Percentiles rank a stretch among this genome's conserved stretches.
phyloP scores from a whole-genome alignment of 2,797 vertebrate species.

The Emydoidea blandingii region DNA sequence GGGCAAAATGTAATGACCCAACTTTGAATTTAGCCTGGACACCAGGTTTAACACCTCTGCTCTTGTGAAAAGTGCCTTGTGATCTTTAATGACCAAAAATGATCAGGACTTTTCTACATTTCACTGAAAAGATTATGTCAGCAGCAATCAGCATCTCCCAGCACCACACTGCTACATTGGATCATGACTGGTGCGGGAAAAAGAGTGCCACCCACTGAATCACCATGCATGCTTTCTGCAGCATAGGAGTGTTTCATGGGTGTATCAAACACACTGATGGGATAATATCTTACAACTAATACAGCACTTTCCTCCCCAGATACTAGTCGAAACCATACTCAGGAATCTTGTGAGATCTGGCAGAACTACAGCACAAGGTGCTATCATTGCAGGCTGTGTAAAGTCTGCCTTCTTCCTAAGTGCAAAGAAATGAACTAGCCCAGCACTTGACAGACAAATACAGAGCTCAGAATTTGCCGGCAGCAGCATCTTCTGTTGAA shows the following conservation, averaged over 20 bases:
- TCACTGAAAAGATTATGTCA: slow-evolving; percentile 6
- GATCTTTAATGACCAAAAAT: neutral
- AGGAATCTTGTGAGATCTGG: neutral
- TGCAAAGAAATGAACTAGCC: slow-evolving; percentile 18
- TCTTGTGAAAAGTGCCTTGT: neutral
- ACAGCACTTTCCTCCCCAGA: too few species aligned
- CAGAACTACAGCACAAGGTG: neutral
- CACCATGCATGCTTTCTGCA: neutral
- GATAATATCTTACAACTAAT: too few species aligned
- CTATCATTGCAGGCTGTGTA: neutral
- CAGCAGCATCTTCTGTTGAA: neutral
- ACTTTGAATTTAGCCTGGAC: neutral
- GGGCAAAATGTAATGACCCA: neutral
- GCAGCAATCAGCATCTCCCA: neutral
- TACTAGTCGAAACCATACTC: too few species aligned
- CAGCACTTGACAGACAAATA: neutral
- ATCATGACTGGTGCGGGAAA: neutral
- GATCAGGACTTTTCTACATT: neutral
- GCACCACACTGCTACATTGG: neutral
- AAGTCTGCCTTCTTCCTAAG: neutral
- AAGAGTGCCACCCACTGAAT: neutral
- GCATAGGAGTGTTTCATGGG: neutral
- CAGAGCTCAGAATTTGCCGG: neutral
- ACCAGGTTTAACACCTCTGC: neutral
- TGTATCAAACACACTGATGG: neutral